Conservation (phyloP, 2,113 vertebrate genomes). For the Phaethornis superciliosus region DNA sequence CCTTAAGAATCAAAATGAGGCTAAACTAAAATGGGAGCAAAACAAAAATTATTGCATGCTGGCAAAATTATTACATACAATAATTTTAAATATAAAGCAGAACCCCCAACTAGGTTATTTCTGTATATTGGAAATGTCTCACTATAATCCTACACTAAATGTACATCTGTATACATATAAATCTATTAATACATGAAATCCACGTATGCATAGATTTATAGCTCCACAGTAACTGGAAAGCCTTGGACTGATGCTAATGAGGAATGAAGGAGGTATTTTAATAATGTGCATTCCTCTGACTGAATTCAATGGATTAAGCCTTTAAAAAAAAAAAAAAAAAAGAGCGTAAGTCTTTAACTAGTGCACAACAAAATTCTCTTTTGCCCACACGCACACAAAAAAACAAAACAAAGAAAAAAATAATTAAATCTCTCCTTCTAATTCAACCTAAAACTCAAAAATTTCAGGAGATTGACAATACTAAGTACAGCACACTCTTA, state of each 20-base stretch:
- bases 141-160: not conserved
- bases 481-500: conserved; percentile 58
- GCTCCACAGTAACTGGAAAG: conserved; percentile 27
- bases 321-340: not conserved
- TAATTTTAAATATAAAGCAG: not conserved
- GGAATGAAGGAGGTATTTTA: conserved; percentile 61
- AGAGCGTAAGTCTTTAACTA: conserved; percentile 52
- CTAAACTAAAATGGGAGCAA: not conserved
- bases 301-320: conserved; percentile 64
- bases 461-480: conserved; percentile 38
- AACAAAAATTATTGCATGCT: no score
- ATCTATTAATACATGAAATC: not conserved
- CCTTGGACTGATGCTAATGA: conserved; percentile 48
- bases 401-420: not conserved
- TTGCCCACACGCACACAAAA: conserved; percentile 8
- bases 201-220: conserved; percentile 4
- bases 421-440: conserved; percentile 62
- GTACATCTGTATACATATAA: not conserved
- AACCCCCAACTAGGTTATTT: not conserved
- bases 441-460: conserved; percentile 50
- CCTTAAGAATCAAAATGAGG: not conserved
- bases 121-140: not conserved
- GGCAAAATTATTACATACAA: not conserved
- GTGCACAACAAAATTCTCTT: conserved; percentile 35
- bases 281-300: conserved; percentile 46